A percentile compares a stretch with the other conserved stretches of the same genome.
Conservation (phyloP, 2,888 invertebrate species). For the Dermolepida albohirtum region DNA sequence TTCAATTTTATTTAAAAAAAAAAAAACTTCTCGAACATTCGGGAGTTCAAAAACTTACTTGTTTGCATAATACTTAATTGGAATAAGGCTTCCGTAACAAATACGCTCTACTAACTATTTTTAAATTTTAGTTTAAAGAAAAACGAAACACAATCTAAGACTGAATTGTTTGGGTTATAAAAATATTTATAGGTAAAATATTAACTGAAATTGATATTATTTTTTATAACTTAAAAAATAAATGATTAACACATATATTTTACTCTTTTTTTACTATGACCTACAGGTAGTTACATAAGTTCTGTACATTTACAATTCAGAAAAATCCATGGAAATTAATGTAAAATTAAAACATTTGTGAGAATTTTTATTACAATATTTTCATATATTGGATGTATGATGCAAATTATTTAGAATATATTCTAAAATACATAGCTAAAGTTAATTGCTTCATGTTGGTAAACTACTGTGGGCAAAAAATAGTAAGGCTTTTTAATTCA, state of each 20-base stretch:
- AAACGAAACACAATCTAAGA: conserved; percentile 37
- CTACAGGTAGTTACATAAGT: too few relatives aligned
- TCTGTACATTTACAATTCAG: too few relatives aligned
- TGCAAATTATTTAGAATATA: too few relatives aligned
- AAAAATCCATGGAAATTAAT: too few relatives aligned
- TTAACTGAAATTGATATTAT: conserved; percentile 25
- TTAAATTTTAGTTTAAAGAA: conserved; percentile 31
- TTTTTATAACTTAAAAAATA: conserved; percentile 36
- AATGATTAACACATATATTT: conserved; percentile 22
- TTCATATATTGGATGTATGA: too few relatives aligned
- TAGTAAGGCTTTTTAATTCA: too few relatives aligned
- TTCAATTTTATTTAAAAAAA: too few relatives aligned
- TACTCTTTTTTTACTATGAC: background rate
- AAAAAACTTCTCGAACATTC: background rate
- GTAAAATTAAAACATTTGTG: too few relatives aligned
- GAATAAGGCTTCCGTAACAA: conserved; percentile 28
- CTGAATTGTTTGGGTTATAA: conserved; percentile 39
- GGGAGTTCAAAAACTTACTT: conserved; percentile 5
- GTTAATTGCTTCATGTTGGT: too few relatives aligned
- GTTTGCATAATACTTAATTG: conserved; percentile 25
- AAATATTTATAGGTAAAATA: conserved; percentile 25
- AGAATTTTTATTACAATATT: too few relatives aligned
- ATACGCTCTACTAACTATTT: conserved; percentile 32
- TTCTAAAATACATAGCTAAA: too few relatives aligned
- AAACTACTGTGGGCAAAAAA: too few relatives aligned